phyloP scores from a whole-genome alignment of 2,888 invertebrate genomes.

The Netelia virgata region DNA sequence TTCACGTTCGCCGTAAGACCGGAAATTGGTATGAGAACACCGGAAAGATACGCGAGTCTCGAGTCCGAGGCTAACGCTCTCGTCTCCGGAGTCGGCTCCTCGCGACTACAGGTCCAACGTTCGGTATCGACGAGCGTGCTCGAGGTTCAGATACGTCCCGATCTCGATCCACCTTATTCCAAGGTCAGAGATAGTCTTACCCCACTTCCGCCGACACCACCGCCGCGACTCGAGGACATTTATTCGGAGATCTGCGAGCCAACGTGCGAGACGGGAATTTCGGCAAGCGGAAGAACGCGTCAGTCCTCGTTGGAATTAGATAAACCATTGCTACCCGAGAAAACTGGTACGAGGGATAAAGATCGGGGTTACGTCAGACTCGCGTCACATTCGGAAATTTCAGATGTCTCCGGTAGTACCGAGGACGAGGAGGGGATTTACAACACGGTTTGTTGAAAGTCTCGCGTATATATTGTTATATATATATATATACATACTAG shows the following conservation, averaged over 20 bases:
- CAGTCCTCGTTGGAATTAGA: slow-evolving; percentile 68
- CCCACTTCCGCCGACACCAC: slow-evolving; percentile 79
- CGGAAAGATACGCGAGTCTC: slow-evolving; percentile 82
- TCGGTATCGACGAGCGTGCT: slow-evolving; percentile 83
- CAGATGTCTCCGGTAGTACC: slow-evolving; percentile 79
- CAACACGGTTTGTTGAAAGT: slow-evolving; percentile 83
- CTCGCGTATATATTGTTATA: slow-evolving; percentile 1
- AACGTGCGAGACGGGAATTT: slow-evolving; percentile 50
- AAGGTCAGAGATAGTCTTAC: slow-evolving; percentile 83
- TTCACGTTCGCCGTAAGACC: slow-evolving; percentile 83
- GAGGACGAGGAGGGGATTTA: slow-evolving; percentile 84
- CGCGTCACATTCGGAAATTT: slow-evolving; percentile 81
- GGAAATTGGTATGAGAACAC: slow-evolving; percentile 82
- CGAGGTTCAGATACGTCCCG: slow-evolving; percentile 76
- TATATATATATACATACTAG: slow-evolving; percentile 2
- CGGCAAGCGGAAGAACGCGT: slow-evolving; percentile 61
- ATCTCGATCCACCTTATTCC: slow-evolving; percentile 83
- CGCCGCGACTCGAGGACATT: slow-evolving; percentile 81
- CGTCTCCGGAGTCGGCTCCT: slow-evolving; percentile 64
- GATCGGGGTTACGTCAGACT: slow-evolving; percentile 82
- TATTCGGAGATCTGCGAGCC: slow-evolving; percentile 84
- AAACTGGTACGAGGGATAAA: slow-evolving; percentile 75
- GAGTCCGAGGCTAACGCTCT: slow-evolving; percentile 81
- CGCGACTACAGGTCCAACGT: slow-evolving; percentile 80
- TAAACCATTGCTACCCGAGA: slow-evolving; percentile 73